A percentile compares a stretch with the other conserved stretches of the same genome.
phyloP scores from a whole-genome alignment of 1,140 invertebrate genomes.

The Aphaenogaster floridana region DNA sequence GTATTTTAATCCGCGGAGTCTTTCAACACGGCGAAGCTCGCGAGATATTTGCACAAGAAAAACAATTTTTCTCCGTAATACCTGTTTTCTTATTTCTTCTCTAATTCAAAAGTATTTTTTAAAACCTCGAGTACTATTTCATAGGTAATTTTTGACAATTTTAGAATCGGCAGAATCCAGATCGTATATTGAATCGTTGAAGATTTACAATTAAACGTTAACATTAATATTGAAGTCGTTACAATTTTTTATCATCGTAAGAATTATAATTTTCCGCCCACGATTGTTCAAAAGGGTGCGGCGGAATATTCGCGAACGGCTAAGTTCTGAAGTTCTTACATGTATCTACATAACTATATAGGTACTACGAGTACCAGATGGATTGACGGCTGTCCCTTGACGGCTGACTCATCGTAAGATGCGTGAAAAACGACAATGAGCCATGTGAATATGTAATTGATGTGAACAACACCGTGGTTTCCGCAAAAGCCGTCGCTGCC shows the following conservation, averaged over 20 bases:
- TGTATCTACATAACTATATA: not conserved
- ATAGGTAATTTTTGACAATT: not conserved
- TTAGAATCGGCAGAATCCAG: not conserved
- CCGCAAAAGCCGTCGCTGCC: constrained; percentile 35
- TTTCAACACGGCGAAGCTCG: not conserved
- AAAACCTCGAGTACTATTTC: not conserved
- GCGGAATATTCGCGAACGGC: not conserved
- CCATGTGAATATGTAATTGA: constrained; percentile 42
- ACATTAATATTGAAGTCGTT: not conserved
- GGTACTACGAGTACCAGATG: not conserved
- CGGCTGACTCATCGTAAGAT: constrained; percentile 6
- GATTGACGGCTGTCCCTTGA: constrained; percentile 23
- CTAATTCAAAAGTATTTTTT: not conserved
- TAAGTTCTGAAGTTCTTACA: not conserved
- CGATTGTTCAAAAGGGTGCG: not conserved
- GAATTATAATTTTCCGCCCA: not conserved
- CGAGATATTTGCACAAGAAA: not conserved
- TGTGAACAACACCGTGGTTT: constrained; percentile 24
- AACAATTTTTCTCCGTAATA: not conserved
- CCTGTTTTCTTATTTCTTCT: not conserved
- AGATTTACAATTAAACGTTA: constrained; percentile 8
- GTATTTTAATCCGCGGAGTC: constrained; percentile 6
- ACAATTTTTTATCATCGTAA: not conserved
- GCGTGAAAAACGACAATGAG: constrained; percentile 9
- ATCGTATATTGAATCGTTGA: not conserved